phyloP scores from a whole-genome alignment of 30 jellyfish, hydroid and myxozoan genomes.

The Haliclystus octoradiatus region DNA sequence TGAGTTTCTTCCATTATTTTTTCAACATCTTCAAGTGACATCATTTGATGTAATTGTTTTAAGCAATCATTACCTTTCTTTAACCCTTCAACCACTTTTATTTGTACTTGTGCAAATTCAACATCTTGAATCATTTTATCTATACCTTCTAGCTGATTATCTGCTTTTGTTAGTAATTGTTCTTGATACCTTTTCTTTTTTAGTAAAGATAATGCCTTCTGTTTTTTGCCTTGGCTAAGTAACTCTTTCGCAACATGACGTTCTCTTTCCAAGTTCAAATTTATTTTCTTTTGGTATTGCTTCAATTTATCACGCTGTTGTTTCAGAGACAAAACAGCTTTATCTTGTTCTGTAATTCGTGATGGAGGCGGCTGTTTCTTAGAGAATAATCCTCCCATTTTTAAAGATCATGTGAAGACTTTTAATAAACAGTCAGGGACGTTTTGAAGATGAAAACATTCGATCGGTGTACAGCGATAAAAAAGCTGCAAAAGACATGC shows the following conservation, averaged over 20 bases:
- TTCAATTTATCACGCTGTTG: slow-evolving; percentile 78
- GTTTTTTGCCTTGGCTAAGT: slow-evolving; percentile 75
- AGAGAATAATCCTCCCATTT: slow-evolving; percentile 64
- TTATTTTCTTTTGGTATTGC: slow-evolving; percentile 74
- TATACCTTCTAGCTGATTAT: slow-evolving; percentile 60
- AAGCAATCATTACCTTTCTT: slow-evolving; percentile 88
- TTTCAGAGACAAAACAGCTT: slow-evolving; percentile 72
- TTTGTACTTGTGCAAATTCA: slow-evolving; percentile 84
- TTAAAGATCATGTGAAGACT: no score
- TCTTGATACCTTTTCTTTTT: slow-evolving; percentile 90
- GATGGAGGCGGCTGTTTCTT: slow-evolving; percentile 43
- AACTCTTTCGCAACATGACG: slow-evolving; percentile 75
- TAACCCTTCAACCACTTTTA: slow-evolving; percentile 83
- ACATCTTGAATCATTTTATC: slow-evolving; percentile 79
- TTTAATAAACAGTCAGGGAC: no score
- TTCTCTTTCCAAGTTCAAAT: slow-evolving; percentile 67
- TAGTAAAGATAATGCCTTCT: slow-evolving; percentile 73
- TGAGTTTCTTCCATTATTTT: slow-evolving; percentile 87
- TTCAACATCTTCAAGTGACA: slow-evolving; percentile 96
- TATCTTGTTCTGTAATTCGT: slow-evolving; percentile 74
- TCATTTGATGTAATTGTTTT: slow-evolving; percentile 72
- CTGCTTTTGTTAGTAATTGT: slow-evolving; percentile 62
- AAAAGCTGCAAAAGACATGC: no score
- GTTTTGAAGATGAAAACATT: no score
- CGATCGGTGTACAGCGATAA: no score